Percentiles rank a stretch among this genome's conserved stretches.
phyloP scores from a whole-genome alignment of 2,113 vertebrate species.

The Callaeas wilsoni region DNA sequence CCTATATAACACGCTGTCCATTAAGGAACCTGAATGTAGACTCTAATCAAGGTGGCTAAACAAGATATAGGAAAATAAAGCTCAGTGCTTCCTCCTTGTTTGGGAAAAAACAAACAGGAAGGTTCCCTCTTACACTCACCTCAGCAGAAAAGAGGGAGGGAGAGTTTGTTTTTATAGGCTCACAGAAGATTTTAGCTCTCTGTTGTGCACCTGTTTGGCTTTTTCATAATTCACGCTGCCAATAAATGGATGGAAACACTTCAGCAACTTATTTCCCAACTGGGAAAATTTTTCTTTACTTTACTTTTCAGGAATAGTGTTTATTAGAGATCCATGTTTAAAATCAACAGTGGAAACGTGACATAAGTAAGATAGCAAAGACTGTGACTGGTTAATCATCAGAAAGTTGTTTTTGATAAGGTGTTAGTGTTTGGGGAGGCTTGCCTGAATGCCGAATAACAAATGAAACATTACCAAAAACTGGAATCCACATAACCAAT shows the following conservation, averaged over 20 bases:
- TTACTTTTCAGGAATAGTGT: background rate
- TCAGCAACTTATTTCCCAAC: background rate
- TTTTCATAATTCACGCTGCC: background rate
- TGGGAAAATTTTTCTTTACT: background rate
- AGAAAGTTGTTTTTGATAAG: background rate
- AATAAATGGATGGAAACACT: background rate
- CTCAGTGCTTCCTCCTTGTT: conserved; percentile 36
- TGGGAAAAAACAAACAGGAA: conserved; percentile 53
- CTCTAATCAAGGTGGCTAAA: conserved; percentile 45
- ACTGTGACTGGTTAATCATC: background rate
- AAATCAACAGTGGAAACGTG: background rate
- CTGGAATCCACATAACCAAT: background rate
- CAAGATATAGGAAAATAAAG: conserved; percentile 57
- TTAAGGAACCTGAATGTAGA: conserved; percentile 17
- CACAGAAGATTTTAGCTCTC: background rate
- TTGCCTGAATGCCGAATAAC: background rate
- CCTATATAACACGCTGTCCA: conserved; percentile 26
- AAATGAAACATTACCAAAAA: background rate
- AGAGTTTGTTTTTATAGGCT: background rate
- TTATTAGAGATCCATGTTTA: background rate
- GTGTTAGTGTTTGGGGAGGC: background rate
- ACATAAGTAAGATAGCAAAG: background rate
- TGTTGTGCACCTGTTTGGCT: conserved; percentile 17
- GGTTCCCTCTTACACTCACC: background rate
- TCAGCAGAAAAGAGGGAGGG: background rate